phyloP scores from a whole-genome alignment of 2,888 invertebrate species.

The Ptilodon capucinus region DNA sequence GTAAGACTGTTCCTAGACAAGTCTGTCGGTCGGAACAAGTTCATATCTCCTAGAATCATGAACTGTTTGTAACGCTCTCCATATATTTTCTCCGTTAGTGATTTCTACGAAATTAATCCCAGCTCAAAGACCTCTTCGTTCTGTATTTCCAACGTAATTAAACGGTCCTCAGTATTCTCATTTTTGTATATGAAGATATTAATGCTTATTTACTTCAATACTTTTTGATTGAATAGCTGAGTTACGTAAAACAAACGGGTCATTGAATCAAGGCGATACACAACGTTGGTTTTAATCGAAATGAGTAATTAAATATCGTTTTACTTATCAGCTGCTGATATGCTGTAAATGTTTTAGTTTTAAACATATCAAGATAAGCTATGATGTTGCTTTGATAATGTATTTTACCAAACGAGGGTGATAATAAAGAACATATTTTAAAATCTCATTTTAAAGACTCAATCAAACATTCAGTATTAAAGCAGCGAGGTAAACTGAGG shows the following conservation, averaged over 20 bases:
- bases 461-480: too few relatives aligned
- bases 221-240: neutral
- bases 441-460: too few relatives aligned
- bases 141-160: neutral
- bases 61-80: neutral
- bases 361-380: constrained; percentile 2
- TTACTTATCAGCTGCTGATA: constrained; percentile 11
- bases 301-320: constrained; percentile 6
- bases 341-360: constrained; percentile 2
- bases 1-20: neutral
- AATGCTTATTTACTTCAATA: neutral
- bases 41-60: neutral
- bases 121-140: neutral
- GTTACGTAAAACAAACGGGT: neutral
- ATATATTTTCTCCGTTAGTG: too few relatives aligned
- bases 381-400: neutral
- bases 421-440: too few relatives aligned
- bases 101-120: neutral
- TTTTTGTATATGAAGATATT: neutral
- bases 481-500: too few relatives aligned
- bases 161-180: neutral
- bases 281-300: constrained; percentile 5
- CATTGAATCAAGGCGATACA: neutral
- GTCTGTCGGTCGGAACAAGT: too few relatives aligned
- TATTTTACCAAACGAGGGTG: too few relatives aligned